A percentile compares a stretch with the other conserved stretches of the same genome.
Evolutionary conservation across 35 echinoderm and acorn worm genomes (phyloP).

Genomic region (Ptychodera flava): DNA sequence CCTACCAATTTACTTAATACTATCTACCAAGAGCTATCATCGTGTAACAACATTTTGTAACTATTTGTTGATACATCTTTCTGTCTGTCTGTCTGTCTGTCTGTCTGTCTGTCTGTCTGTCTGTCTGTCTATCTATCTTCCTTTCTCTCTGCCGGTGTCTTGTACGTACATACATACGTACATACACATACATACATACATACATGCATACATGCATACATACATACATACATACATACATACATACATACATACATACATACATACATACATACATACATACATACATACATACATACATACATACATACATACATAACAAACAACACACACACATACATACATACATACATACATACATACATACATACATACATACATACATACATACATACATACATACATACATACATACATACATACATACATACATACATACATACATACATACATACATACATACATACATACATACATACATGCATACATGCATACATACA

Average conservation of each 20-base stretch:
- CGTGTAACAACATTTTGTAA: too few species aligned
- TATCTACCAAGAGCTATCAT: too few species aligned
- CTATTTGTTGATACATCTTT: too few species aligned
- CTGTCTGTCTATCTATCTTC: not conserved
- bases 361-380: not conserved
- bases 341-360: not conserved
- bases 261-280: not conserved
- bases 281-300: constrained; percentile 2
- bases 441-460: not conserved
- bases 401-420: not conserved
- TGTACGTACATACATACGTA: not conserved
- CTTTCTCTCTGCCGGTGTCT: not conserved
- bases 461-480: not conserved
- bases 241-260: not conserved
- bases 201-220: not conserved
- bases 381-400: not conserved
- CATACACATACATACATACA: constrained; percentile 1
- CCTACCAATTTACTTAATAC: too few species aligned
- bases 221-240: constrained; percentile 2
- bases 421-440: not conserved
- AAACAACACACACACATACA: not conserved
- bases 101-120: not conserved
- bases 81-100: not conserved
- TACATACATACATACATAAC: not conserved
- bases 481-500: not conserved